These are phyloP conservation scores for Napeogenes sylphis DNA, from an alignment of 2,888 invertebrate genomes.

Conservation along the genomic window DNA sequence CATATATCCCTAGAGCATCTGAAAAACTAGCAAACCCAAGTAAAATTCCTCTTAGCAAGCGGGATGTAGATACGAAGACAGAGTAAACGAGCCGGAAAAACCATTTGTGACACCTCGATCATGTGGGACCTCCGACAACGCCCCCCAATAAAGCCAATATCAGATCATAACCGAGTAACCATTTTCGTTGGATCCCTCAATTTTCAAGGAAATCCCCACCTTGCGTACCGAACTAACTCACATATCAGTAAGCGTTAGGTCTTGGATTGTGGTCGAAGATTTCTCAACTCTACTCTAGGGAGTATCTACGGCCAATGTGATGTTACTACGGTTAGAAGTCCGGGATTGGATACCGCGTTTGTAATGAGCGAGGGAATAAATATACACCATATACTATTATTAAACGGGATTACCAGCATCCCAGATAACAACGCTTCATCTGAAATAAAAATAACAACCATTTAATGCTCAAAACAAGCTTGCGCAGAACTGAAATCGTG, in stretches of 20 bases:
- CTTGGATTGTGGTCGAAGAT: conserved; percentile 40
- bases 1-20: conserved; percentile 18
- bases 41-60: conserved; percentile 23
- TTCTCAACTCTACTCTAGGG: conserved; percentile 54
- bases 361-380: conserved; percentile 66
- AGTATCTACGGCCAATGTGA: conserved; percentile 54
- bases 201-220: conserved; percentile 3
- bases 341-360: conserved; percentile 57
- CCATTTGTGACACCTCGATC: conserved; percentile 39
- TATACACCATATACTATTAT: conserved; percentile 44
- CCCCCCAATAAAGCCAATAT: conserved; percentile 61
- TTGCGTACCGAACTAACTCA: conserved; percentile 1
- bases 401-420: conserved; percentile 30
- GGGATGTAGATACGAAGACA: conserved; percentile 30
- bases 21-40: conserved; percentile 19
- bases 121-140: conserved; percentile 34
- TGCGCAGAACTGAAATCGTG: neutral
- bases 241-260: conserved; percentile 28
- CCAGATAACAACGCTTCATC: conserved; percentile 11
- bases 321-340: conserved; percentile 41
- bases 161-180: conserved; percentile 48
- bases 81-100: conserved; percentile 36
- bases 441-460: neutral
- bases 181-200: conserved; percentile 25
- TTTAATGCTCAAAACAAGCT: neutral